A percentile compares a stretch with the other conserved stretches of the same genome.
phyloP scores from a whole-genome alignment of 2,888 invertebrate species.

The Caenorhabditis virilis region DNA sequence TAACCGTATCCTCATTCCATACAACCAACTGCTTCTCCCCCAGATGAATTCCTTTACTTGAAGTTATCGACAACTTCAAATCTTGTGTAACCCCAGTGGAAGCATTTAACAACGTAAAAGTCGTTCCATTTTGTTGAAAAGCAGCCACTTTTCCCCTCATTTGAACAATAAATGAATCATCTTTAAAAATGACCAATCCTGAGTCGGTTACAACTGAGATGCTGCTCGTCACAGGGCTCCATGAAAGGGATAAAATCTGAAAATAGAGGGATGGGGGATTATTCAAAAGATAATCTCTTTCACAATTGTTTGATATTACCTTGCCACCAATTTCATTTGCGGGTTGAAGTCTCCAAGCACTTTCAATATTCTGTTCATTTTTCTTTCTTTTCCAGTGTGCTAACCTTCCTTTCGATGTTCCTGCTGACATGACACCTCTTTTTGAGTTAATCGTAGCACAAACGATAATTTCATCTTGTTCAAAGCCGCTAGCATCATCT shows the following conservation, averaged over 20 bases:
- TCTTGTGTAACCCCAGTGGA: slow-evolving; percentile 41
- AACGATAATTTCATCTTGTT: slow-evolving; percentile 70
- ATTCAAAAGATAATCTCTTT: no score
- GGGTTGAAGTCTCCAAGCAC: slow-evolving; percentile 37
- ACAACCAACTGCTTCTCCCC: slow-evolving; percentile 57
- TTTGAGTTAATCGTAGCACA: slow-evolving; percentile 69
- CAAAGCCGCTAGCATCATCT: slow-evolving; percentile 73
- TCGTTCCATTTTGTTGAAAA: slow-evolving; percentile 41
- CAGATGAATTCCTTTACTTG: slow-evolving; percentile 51
- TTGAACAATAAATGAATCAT: slow-evolving; percentile 83
- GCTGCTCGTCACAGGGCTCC: slow-evolving; percentile 62
- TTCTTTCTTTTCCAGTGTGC: slow-evolving; percentile 60
- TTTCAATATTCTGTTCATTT: slow-evolving; percentile 21
- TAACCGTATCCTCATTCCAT: slow-evolving; percentile 63
- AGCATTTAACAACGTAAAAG: slow-evolving; percentile 43
- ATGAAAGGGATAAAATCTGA: slow-evolving; percentile 53
- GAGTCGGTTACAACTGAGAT: slow-evolving; percentile 72
- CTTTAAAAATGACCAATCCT: slow-evolving; percentile 84
- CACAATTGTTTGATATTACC: no score
- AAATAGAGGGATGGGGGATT: no score
- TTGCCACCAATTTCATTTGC: slow-evolving; percentile 30
- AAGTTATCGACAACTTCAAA: slow-evolving; percentile 26
- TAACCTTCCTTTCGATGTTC: slow-evolving; percentile 55
- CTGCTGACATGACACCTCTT: slow-evolving; percentile 58
- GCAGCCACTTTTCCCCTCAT: slow-evolving; percentile 76